Evolutionary conservation across 2,888 invertebrate genomes (phyloP), one percentile per base, ranked within the genome.

Genomic region (Halocaridina rubra): DNA sequence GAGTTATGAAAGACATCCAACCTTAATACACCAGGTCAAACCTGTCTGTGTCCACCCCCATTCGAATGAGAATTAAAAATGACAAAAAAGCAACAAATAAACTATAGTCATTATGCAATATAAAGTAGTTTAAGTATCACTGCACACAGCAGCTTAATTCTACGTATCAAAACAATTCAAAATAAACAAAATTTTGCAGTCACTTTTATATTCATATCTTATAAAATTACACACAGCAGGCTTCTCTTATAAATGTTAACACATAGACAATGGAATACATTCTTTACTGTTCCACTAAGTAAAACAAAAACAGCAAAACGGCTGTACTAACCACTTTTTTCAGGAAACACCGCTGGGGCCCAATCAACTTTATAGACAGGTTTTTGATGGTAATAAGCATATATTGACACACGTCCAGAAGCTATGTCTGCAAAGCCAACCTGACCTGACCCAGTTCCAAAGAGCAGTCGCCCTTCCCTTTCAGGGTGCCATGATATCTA

Each of bases 401-500:
- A 87, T 10, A 77, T 33, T 2, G 71, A 77, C 5, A 81, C 71
- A 27, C 79, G 85, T 13, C 59, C 53, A n/a, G 22, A 64, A 8
- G 81, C 57, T 24, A 80, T 74, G 72, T 87, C 81, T 3, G 77
- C 53, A 46, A 79, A 80, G 1, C 85, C 85, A 10, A 87, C 87
- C 71, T 87, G 87, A 16, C 87, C 87, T 8, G 80, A 75, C 0
- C 72, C 81, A 27, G 87, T 87, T 30, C 87, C 85, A 64, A 81
- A 85, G 8, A 87, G 30, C 46, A 87, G 30, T 13, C 74, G 64
- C 8, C 80, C 80, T 13, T 87, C 87, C 10, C 82, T 61, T 24
- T 76, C 80, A 1, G 87, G 87, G 67, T 87, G 87, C 87, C 87
- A 87, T 0, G 79, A 30, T n/a, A 87, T 61, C 85, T 85, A 33